Evolutionary conservation across 2,797 vertebrate genomes (phyloP), one percentile per base, ranked within the genome.

Genomic region (Dermochelys coriacea): DNA sequence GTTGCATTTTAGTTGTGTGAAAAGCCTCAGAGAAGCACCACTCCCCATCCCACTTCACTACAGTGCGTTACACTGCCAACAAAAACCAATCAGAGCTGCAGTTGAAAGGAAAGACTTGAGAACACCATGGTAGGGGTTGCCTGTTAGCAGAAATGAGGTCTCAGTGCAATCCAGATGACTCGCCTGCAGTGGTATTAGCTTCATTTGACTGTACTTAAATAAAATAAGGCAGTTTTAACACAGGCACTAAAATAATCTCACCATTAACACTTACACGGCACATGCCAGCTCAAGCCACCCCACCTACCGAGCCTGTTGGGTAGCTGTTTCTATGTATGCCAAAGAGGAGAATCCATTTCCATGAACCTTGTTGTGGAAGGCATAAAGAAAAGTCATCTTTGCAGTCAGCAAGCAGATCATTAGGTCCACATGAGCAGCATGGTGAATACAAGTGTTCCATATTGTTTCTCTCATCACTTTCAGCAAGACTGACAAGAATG

Each of bases 141-240:
- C 85, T 89, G 55, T 51, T 3, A 50, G 68, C 93, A 93, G 51
- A 68, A 74, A 31, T 7, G 37, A 75, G 7, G 29, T 2, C 50
- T 2, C 1, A 68, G 77, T 2, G 54, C 82, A 37, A 27, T 0
- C 57, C 89, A 12, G 86, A 45, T 1, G 68, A 90, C 19, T 19
- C 89, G 19, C 34, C n/a, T 0, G 47, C 87, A 52, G 89, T 4
- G 0, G 10, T 1, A 5, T 41, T 80, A 82, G 97, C 97, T 96
- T 94, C 90, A 3, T 25, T 85, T 0, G 74, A 95, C 87, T 97
- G 95, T 96, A 97, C 95, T 98, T 97, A 98, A 96, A 97, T 27
- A 92, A 90, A 49, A 86, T 95, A 84, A 34, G 50, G 90, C 89
- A 71, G 1, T 71, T 80, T 86, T 84, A 82, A 91, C 83, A 49